phyloP scores from a whole-genome alignment of 1,140 invertebrate genomes.

The Lineus longissimus region DNA sequence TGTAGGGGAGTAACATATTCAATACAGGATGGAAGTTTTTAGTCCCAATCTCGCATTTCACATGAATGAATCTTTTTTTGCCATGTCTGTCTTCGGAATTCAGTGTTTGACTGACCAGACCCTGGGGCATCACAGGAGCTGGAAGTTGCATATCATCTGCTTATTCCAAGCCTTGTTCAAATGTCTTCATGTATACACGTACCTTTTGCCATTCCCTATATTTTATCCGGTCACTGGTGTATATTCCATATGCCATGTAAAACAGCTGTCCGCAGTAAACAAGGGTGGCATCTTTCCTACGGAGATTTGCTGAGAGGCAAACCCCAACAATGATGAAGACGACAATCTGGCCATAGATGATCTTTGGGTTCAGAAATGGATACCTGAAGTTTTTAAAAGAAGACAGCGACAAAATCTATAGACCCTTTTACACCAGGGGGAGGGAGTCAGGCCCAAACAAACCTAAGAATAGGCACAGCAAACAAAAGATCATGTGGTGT shows the following conservation, averaged over 20 bases:
- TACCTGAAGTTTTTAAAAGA: constrained; percentile 23
- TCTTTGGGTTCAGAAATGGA: constrained; percentile 32
- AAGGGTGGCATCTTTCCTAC: constrained; percentile 26
- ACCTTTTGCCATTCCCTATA: constrained; percentile 37
- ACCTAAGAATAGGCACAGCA: too few relatives aligned
- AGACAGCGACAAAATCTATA: neutral
- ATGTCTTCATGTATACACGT: constrained; percentile 11
- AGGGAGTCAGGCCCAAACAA: too few relatives aligned
- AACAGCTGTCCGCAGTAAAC: constrained; percentile 35
- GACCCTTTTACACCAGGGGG: neutral
- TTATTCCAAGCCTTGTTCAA: neutral
- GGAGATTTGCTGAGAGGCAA: constrained; percentile 28
- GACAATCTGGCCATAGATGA: constrained; percentile 34
- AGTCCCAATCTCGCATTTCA: neutral
- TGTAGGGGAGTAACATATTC: neutral
- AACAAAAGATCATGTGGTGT: too few relatives aligned
- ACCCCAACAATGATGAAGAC: constrained; percentile 33
- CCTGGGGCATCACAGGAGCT: neutral
- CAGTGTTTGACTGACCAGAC: neutral
- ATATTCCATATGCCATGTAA: constrained; percentile 33
- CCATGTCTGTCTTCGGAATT: too few relatives aligned
- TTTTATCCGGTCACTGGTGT: constrained; percentile 26
- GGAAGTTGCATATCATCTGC: neutral
- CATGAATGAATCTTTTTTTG: neutral
- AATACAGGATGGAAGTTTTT: neutral